phyloP scores from a whole-genome alignment of 2,797 vertebrate species.

The Heliangelus exortis region DNA sequence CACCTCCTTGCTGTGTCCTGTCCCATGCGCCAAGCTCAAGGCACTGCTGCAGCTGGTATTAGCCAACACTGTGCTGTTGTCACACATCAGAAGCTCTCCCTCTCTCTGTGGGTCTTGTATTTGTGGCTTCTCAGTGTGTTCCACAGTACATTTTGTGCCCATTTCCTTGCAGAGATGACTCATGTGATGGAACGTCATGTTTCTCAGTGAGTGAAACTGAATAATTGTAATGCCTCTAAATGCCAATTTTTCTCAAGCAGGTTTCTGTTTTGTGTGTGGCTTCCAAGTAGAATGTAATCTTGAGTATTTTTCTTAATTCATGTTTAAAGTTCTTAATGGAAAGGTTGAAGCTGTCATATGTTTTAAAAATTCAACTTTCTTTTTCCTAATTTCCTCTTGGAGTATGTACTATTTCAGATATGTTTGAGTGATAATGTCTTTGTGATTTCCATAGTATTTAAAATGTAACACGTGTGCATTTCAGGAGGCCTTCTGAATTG shows the following conservation, averaged over 20 bases:
- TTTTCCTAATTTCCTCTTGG: neutral
- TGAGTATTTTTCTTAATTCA: neutral
- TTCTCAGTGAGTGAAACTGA: conserved; percentile 43
- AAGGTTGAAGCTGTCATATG: neutral
- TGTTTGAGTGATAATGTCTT: neutral
- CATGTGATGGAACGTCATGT: conserved; percentile 43
- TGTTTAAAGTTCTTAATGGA: neutral
- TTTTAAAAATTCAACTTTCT: neutral
- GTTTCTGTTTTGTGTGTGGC: conserved; percentile 43
- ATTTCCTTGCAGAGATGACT: conserved; percentile 40
- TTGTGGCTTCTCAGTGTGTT: neutral
- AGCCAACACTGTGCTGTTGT: neutral
- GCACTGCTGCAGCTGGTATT: fast-evolving
- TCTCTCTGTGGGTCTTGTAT: neutral
- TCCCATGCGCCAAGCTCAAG: neutral
- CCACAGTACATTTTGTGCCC: neutral
- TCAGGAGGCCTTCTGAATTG: neutral
- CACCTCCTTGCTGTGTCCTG: fast-evolving
- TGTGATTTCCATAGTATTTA: neutral
- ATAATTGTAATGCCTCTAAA: conserved; percentile 50
- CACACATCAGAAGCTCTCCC: neutral
- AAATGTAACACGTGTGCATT: neutral
- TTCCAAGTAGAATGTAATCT: neutral
- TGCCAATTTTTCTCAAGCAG: conserved; percentile 25
- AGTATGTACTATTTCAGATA: neutral